phyloP scores from a whole-genome alignment of 2,797 vertebrate genomes.

The Tachyglossus aculeatus region DNA sequence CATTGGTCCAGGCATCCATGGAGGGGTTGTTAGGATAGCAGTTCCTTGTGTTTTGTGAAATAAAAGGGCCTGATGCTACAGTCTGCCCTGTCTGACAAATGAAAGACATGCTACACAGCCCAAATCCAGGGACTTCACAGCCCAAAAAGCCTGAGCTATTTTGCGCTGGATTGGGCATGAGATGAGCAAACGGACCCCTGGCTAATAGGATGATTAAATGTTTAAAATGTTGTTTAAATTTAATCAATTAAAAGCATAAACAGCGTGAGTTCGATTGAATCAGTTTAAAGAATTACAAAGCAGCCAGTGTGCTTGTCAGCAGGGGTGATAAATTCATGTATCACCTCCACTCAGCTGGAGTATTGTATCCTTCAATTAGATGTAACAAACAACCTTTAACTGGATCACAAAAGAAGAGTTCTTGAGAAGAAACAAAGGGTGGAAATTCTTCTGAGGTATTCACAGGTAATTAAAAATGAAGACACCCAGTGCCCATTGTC shows the following conservation, averaged over 20 bases:
- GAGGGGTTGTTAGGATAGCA: too few relatives aligned
- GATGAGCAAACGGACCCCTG: slow-evolving; percentile 35
- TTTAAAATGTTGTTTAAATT: slow-evolving; percentile 70
- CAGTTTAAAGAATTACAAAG: slow-evolving; percentile 72
- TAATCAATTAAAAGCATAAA: slow-evolving; percentile 77
- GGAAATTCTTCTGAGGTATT: slow-evolving; percentile 34
- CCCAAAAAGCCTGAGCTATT: slow-evolving; percentile 20
- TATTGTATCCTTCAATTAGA: slow-evolving; percentile 65
- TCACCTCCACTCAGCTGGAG: slow-evolving; percentile 73
- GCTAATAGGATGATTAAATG: slow-evolving; percentile 70
- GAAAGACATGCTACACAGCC: neutral
- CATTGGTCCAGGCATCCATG: too few relatives aligned
- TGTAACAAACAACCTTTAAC: slow-evolving; percentile 59
- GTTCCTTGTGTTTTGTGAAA: neutral
- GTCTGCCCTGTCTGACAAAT: neutral
- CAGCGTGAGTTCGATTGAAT: slow-evolving; percentile 75
- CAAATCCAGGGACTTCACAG: neutral
- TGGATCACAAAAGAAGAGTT: slow-evolving; percentile 47
- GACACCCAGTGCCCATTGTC: slow-evolving; percentile 25
- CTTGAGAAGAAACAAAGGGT: slow-evolving; percentile 26
- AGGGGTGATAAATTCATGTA: slow-evolving; percentile 72
- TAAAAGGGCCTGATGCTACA: neutral
- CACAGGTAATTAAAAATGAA: slow-evolving; percentile 54
- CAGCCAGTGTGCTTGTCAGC: slow-evolving; percentile 63
- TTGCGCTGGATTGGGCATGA: slow-evolving; percentile 13